Base-by-base conservation (phyloP, 2,113 vertebrate species). In the Plotosus lineatus region DNA sequence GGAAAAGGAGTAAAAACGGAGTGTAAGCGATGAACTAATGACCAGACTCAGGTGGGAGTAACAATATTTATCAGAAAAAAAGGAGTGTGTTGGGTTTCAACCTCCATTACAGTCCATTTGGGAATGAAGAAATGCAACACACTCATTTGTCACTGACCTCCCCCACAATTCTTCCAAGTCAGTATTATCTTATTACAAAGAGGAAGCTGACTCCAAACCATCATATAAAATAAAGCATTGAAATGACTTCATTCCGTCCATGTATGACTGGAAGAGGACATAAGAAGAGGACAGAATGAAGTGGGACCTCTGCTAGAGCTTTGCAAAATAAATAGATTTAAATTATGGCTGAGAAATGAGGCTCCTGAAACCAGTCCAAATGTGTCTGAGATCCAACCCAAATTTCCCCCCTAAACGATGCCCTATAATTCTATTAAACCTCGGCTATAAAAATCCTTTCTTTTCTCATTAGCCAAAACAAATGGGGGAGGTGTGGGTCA, bases 1-100 rank as follows among this genome's bases (percentile, higher is more conserved):
- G 93, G 92, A 86, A 93, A 88, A 93, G 85, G 85, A 86, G 92
- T 68, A 90, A 87, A 92, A 93, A 93, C 86, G 80, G 88, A 87
- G 89, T 89, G 90, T 94, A 78, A 94, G 92, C 91, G 89, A 92
- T 89, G 86, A 88, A 86, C 60, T 83, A 90, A 89, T 88, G 83
- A 92, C 88, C 91, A 91, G 60, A 89, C 86, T 89, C 42, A 91
- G 79, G 90, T 90, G 89, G 91, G 88, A 75, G 76, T 80, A 82
- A 87, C 78, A 87, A 90, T 86, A 76, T 79, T 55, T 82, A 84
- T 75, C 80, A 76, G 80, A 46, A 80, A 68, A 56, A 73, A 56
- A 61, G 71, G 61, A 80, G 83, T 80, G 78, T 84, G 78, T 77
- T 82, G 80, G 63, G 75, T 80, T 80, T 78, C 73, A 73, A 50